Evolutionary conservation across 1,140 invertebrate genomes (phyloP), one percentile per base, ranked within the genome.

Genomic region (Zaprionus tsacasi): DNA sequence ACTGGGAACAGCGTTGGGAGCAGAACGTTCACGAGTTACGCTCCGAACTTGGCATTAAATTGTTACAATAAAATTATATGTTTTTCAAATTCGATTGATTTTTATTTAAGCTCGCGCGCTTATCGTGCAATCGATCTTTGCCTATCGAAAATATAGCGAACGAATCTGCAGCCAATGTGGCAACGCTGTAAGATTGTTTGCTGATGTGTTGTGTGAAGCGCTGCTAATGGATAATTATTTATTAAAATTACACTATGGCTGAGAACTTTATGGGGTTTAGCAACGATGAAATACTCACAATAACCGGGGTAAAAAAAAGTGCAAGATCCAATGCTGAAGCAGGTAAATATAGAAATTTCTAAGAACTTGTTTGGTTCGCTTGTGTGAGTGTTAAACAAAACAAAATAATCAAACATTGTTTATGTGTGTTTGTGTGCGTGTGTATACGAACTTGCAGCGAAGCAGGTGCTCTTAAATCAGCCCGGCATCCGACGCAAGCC

Each of bases 1-100:
- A 98, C 93, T 99, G 96, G 94, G 98, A 99, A 92, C 96, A 98
- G 93, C 94, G 98, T 74, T 99, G 98, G 98, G 97, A 99, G 56
- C 97, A 98, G 93, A 93, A 96, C 40, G 93, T 99, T 6, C 87
- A 94, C 57, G 97, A 99, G 25, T 95, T 99, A 77, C 94, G 97
- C 78, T 93, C 93, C 69, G 96, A 97, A 93, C 94, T 96, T 90
- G 96, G 96, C 79, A 96, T 97, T 74, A 91, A 73, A 57, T 50
- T 78, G 12, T 76, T 92, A 15, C 77, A 92, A 80, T 89, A 81
- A 83, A 78, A 40, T 55, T 54, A n/a, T 54, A 43, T 50, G 13
- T 25, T 66, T 78, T 64, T 64, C 1, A 72, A 69, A 35, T 10
- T 48, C 63, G 58, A 76, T 72, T 12, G 27, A 56, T 55, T 65